phyloP scores from a whole-genome alignment of 2,888 invertebrate genomes.

The Drosophila buzzatii region DNA sequence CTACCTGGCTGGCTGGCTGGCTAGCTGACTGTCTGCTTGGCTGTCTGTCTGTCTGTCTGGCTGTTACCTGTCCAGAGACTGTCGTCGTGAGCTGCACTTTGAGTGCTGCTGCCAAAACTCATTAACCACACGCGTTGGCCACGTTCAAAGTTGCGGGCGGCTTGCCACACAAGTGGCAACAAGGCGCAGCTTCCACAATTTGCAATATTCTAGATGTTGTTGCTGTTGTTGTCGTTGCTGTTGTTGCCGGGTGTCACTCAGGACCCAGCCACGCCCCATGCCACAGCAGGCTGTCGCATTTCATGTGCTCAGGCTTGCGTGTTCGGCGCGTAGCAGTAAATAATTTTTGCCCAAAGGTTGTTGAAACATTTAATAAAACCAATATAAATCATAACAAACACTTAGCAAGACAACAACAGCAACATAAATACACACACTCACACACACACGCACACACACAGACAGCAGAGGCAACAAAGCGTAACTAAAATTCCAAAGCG shows the following conservation, averaged over 20 bases:
- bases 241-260: constrained; percentile 37
- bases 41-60: neutral
- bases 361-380: constrained; percentile 85
- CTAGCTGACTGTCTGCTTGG: neutral
- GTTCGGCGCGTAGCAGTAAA: constrained; percentile 64
- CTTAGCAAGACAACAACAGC: constrained; percentile 71
- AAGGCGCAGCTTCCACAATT: constrained; percentile 18
- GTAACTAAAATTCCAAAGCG: constrained; percentile 80
- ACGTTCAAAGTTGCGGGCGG: constrained; percentile 22
- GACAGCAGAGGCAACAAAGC: constrained; percentile 68
- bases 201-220: constrained; percentile 25
- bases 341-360: constrained; percentile 79
- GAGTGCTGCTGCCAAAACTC: constrained; percentile 63
- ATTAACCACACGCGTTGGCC: constrained; percentile 51
- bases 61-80: constrained; percentile 21
- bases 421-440: constrained; percentile 18
- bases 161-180: constrained; percentile 25
- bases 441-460: constrained; percentile 23
- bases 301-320: constrained; percentile 56
- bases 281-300: constrained; percentile 34
- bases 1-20: constrained; percentile 18
- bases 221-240: neutral
- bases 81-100: constrained; percentile 36
- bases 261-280: constrained; percentile 9
- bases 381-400: constrained; percentile 84